Evolutionary conservation across 2,797 vertebrate genomes (phyloP).

Genomic region (Argentina silus): DNA sequence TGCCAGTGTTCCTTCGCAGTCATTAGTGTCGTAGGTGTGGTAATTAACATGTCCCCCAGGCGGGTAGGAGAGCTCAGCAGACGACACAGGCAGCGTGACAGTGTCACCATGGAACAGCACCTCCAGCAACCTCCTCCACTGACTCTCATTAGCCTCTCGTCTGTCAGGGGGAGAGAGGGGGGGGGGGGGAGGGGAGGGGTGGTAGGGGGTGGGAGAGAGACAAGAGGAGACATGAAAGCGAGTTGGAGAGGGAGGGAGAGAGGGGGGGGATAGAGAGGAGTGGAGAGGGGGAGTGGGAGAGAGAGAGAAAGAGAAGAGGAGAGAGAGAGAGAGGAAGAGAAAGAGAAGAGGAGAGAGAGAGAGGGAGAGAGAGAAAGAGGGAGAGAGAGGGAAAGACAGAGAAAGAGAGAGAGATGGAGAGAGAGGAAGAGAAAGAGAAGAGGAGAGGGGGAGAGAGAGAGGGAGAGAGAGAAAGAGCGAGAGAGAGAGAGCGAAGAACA

Average conservation of each 20-base stretch:
- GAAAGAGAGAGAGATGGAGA: neutral
- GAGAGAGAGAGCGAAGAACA: neutral
- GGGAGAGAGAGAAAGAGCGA: neutral
- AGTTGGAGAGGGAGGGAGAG: neutral
- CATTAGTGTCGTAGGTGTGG: constrained; percentile 7
- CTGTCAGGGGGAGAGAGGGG: constrained; percentile 5
- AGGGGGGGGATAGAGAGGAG: constrained; percentile 30
- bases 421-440: neutral
- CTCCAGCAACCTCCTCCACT: constrained; percentile 4
- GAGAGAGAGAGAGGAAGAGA: neutral
- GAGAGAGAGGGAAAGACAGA: constrained; percentile 1
- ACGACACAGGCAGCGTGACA: constrained; percentile 7
- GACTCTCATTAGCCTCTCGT: constrained; percentile 36
- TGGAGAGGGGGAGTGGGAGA: too few relatives aligned
- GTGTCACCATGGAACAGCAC: constrained; percentile 6
- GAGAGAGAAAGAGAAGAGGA: too few relatives aligned
- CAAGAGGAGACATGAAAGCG: neutral
- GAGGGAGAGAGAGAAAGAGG: constrained; percentile 1
- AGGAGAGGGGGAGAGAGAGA: constrained; percentile 2
- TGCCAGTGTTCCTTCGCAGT: neutral
- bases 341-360: constrained; percentile 13
- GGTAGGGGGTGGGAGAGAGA: neutral
- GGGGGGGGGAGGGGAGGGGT: too few relatives aligned
- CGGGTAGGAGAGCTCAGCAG: constrained; percentile 31
- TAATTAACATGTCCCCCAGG: constrained; percentile 37